A percentile compares a stretch with the other conserved stretches of the same genome.
Evolutionary conservation across 2,888 invertebrate genomes (phyloP).

Genomic region (Drosophila meridionalis): DNA sequence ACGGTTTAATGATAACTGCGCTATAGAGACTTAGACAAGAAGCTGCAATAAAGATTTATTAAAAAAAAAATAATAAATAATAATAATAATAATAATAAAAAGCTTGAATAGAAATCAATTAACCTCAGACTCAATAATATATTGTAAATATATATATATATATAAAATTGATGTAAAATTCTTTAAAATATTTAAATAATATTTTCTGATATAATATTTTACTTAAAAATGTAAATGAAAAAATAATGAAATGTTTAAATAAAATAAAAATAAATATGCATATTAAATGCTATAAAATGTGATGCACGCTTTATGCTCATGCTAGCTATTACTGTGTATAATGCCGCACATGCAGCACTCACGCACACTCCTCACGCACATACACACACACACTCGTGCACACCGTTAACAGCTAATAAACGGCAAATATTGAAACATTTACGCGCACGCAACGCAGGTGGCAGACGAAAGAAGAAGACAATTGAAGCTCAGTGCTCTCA

Average conservation of each 20-base stretch:
- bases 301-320: neutral
- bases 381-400: neutral
- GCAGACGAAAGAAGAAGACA: conserved; percentile 26
- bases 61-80: too few species aligned
- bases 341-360: neutral
- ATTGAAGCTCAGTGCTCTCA: conserved; percentile 43
- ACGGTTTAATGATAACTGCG: too few species aligned
- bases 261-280: conserved; percentile 7
- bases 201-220: neutral
- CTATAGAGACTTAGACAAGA: too few species aligned
- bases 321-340: neutral
- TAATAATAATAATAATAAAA: too few species aligned
- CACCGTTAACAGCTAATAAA: conserved; percentile 64
- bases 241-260: neutral
- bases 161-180: neutral
- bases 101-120: too few species aligned
- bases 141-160: neutral
- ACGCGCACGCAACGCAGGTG: conserved; percentile 61
- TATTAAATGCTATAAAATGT: conserved; percentile 5
- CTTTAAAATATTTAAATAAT: neutral
- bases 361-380: neutral
- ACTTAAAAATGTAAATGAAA: neutral
- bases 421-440: conserved; percentile 72
- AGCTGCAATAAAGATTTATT: too few species aligned
- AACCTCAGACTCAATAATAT: too few species aligned